Conservation (phyloP, 2,888 invertebrate species). For the Strigamia transsilvanica region DNA sequence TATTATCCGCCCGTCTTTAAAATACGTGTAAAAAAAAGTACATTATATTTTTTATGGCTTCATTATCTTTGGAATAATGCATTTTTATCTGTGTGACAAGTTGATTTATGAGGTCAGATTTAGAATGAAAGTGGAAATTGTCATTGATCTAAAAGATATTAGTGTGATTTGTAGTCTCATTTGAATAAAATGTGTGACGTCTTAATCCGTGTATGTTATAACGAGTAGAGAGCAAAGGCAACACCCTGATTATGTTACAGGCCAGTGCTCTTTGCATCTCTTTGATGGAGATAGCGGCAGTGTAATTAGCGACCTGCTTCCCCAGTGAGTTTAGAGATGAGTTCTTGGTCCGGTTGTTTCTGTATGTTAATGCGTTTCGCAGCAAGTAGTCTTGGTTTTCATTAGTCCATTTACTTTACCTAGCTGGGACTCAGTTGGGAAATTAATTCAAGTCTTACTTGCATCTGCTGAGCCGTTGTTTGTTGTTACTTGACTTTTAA, state of each 20-base stretch:
- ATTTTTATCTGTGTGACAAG: constrained; percentile 9
- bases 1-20: neutral
- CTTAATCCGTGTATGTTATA: constrained; percentile 7
- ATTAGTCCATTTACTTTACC: constrained; percentile 21
- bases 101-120: constrained; percentile 25
- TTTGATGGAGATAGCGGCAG: constrained; percentile 32
- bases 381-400: constrained; percentile 49
- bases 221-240: constrained; percentile 14
- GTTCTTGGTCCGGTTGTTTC: constrained; percentile 49
- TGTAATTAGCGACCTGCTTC: constrained; percentile 43
- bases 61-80: neutral
- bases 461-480: neutral
- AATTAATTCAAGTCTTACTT: constrained; percentile 12
- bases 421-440: constrained; percentile 15
- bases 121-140: constrained; percentile 23
- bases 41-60: constrained; percentile 9
- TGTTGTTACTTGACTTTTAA: neutral
- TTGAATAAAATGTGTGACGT: constrained; percentile 24
- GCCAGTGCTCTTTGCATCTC: constrained; percentile 44
- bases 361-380: constrained; percentile 31
- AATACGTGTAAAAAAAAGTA: neutral
- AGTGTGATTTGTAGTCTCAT: constrained; percentile 12
- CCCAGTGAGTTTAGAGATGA: constrained; percentile 39
- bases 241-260: constrained; percentile 27
- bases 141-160: constrained; percentile 1